A percentile compares a stretch with the other conserved stretches of the same genome.
Conservation (phyloP, 2,113 vertebrate genomes). For the Sapajus apella region DNA sequence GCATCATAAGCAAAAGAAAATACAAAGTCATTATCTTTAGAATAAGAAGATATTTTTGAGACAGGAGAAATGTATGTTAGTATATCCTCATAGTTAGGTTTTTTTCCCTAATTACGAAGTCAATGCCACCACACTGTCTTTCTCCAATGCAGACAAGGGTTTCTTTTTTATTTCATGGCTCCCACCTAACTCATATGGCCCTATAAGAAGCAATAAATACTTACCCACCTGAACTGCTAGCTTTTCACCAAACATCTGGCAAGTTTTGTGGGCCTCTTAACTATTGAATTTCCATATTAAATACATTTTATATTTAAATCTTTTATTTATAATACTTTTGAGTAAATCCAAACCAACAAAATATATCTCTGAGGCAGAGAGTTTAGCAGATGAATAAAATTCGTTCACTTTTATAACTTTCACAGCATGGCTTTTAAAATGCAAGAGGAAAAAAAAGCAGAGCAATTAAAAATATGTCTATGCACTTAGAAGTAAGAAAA, state of each 20-base stretch:
- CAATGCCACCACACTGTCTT: not conserved
- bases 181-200: not conserved
- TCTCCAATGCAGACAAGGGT: not conserved
- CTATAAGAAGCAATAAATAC: constrained; percentile 53
- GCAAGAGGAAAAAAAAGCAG: not conserved
- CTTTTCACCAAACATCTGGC: constrained; percentile 53
- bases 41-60: not conserved
- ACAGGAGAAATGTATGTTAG: not conserved
- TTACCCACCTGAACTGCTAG: constrained; percentile 23
- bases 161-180: not conserved
- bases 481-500: not conserved
- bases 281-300: constrained; percentile 65
- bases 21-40: not conserved
- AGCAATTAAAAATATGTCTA: constrained; percentile 55
- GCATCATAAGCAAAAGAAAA: constrained; percentile 39
- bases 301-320: constrained; percentile 62
- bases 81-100: not conserved
- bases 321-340: constrained; percentile 68
- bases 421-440: constrained; percentile 46
- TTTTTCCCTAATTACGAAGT: constrained; percentile 15
- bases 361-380: constrained; percentile 48
- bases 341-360: constrained; percentile 43
- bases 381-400: constrained; percentile 64
- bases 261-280: constrained; percentile 56
- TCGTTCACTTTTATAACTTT: constrained; percentile 58